These are phyloP conservation scores for Fragum whitleyi DNA, from an alignment of 2,888 invertebrate species.

Conservation along the genomic window DNA sequence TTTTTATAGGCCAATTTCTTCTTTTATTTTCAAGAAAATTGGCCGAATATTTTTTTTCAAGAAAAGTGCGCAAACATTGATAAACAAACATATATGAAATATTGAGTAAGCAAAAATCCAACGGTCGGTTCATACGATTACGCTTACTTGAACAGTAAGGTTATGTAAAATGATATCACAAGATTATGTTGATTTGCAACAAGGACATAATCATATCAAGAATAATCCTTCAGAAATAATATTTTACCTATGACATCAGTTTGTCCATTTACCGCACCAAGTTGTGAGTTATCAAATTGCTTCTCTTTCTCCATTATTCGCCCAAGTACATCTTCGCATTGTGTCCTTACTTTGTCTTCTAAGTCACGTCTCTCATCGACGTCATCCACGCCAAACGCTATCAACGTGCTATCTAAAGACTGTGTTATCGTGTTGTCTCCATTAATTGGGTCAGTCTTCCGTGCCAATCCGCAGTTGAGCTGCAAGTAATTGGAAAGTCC, in stretches of 20 bases:
- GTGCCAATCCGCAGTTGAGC: constrained; percentile 61
- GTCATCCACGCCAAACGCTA: constrained; percentile 52
- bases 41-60: too few species aligned
- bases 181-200: too few species aligned
- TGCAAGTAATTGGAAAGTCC: constrained; percentile 13
- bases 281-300: constrained; percentile 37
- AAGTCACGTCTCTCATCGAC: constrained; percentile 16
- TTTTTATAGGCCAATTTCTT: too few species aligned
- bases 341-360: constrained; percentile 15
- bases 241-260: constrained; percentile 73
- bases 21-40: too few species aligned
- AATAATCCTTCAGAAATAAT: too few species aligned
- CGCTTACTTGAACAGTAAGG: too few species aligned
- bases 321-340: constrained; percentile 54
- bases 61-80: too few species aligned
- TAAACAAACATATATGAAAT: too few species aligned
- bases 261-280: constrained; percentile 62
- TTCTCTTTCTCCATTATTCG: constrained; percentile 62
- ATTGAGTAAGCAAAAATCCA: too few species aligned
- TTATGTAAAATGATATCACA: too few species aligned
- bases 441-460: constrained; percentile 59
- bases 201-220: too few species aligned
- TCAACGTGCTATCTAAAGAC: constrained; percentile 63
- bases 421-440: constrained; percentile 65
- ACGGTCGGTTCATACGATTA: too few species aligned